These are phyloP conservation scores for Lophura nycthemera DNA, from an alignment of 2,113 vertebrate species.

Conservation along the genomic window DNA sequence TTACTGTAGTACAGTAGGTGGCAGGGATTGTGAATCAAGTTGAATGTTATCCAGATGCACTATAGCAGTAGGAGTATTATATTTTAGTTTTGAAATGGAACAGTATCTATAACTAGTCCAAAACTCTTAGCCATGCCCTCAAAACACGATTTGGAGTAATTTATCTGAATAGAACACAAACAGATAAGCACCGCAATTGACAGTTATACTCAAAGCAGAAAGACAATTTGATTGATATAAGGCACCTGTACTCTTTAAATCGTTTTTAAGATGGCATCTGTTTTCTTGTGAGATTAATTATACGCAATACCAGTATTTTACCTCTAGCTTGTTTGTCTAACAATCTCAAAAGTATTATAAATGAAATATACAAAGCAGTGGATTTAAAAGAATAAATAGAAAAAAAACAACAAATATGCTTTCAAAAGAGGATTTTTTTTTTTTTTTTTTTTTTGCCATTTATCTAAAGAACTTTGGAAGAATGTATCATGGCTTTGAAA, in stretches of 20 bases:
- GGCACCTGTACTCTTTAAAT: conserved; percentile 51
- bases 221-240: conserved; percentile 56
- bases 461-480: background rate
- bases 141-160: conserved; percentile 37
- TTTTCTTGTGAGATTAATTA: conserved; percentile 48
- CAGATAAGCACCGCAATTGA: conserved; percentile 53
- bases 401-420: background rate
- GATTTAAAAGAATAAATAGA: conserved; percentile 4
- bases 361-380: background rate
- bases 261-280: conserved; percentile 43
- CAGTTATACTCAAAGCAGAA: conserved; percentile 19
- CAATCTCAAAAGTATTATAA: background rate
- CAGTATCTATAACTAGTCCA: conserved; percentile 1
- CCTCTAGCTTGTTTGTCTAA: background rate
- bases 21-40: conserved; percentile 1
- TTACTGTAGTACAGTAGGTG: background rate
- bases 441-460: background rate
- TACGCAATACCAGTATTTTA: conserved; percentile 28
- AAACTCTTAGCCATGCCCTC: conserved; percentile 31
- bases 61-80: background rate
- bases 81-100: conserved; percentile 24
- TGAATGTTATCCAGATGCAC: conserved; percentile 12
- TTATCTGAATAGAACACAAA: conserved; percentile 53
- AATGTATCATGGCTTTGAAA: conserved; percentile 9
- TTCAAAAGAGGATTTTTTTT: background rate